Evolutionary conservation across 2,888 invertebrate species (phyloP).

Genomic region (Chrysodeixis includens): DNA sequence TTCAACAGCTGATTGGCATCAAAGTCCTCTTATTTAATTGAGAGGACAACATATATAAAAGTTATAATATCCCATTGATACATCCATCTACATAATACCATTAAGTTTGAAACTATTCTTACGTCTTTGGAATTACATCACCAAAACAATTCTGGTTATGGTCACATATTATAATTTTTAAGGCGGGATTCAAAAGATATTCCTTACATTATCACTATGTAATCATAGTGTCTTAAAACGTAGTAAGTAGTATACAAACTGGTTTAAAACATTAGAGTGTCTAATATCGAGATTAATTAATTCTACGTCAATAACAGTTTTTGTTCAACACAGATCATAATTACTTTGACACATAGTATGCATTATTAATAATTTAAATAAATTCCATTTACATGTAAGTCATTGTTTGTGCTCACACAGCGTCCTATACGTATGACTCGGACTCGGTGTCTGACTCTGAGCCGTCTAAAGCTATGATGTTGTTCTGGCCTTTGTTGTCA

Average conservation of each 20-base stretch:
- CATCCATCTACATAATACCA: constrained; percentile 69
- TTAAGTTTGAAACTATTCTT: constrained; percentile 85
- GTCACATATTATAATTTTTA: constrained; percentile 82
- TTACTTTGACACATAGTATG: constrained; percentile 53
- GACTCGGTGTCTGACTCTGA: constrained; percentile 88
- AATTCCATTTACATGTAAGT: constrained; percentile 36
- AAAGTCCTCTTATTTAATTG: constrained; percentile 59
- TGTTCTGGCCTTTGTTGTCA: constrained; percentile 75
- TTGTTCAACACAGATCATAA: constrained; percentile 59
- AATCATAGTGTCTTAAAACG: constrained; percentile 49
- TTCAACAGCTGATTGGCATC: constrained; percentile 64
- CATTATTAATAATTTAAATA: constrained; percentile 50
- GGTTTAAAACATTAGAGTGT: constrained; percentile 50
- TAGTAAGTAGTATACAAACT: constrained; percentile 60
- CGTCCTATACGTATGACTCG: constrained; percentile 84
- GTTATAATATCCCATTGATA: constrained; percentile 57
- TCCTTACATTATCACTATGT: constrained; percentile 57
- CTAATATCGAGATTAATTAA: constrained; percentile 53
- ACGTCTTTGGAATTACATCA: constrained; percentile 89
- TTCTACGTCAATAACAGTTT: constrained; percentile 51
- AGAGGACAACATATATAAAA: constrained; percentile 51
- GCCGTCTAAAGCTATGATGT: constrained; percentile 81
- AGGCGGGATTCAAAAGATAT: constrained; percentile 82
- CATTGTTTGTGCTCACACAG: constrained; percentile 55
- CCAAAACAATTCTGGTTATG: constrained; percentile 88